Evolutionary conservation across 2,888 invertebrate species (phyloP).

Genomic region (Melanostoma scalare): DNA sequence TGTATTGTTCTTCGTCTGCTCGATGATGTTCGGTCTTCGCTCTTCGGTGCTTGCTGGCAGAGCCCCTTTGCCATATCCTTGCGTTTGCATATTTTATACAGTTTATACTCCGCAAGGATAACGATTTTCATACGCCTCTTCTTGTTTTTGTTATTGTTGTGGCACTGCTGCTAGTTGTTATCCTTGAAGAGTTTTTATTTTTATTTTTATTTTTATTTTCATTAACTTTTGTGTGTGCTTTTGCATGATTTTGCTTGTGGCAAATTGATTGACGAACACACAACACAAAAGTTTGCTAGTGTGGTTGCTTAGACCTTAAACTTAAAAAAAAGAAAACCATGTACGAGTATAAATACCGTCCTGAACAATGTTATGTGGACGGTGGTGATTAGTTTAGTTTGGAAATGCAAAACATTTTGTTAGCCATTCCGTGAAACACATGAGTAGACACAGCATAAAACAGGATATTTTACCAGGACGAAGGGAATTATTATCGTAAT

Average conservation of each 20-base stretch:
- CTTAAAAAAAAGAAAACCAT: constrained; percentile 39
- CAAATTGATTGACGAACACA: constrained; percentile 66
- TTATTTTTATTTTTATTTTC: constrained; percentile 66
- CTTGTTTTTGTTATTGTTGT: constrained; percentile 33
- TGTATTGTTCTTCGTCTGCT: constrained; percentile 43
- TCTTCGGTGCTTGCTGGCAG: constrained; percentile 15
- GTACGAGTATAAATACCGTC: constrained; percentile 46
- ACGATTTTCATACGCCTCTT: constrained; percentile 62
- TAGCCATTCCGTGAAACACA: constrained; percentile 4
- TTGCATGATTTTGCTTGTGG: constrained; percentile 69
- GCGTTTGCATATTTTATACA: constrained; percentile 69
- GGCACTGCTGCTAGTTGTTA: constrained; percentile 21
- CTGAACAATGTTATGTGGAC: constrained; percentile 14
- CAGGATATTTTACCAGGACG: constrained; percentile 53
- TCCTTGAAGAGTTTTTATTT: constrained; percentile 46
- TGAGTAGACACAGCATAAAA: background rate
- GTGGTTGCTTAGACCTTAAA: constrained; percentile 22
- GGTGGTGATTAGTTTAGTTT: background rate
- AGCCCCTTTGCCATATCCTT: constrained; percentile 55
- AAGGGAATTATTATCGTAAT: constrained; percentile 70
- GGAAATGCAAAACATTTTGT: constrained; percentile 63
- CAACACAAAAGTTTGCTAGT: background rate
- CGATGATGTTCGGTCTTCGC: constrained; percentile 17
- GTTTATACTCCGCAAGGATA: constrained; percentile 49
- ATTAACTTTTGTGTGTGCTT: constrained; percentile 68